Evolutionary conservation across 2,113 vertebrate genomes (phyloP).

Genomic region (Callipepla californica): DNA sequence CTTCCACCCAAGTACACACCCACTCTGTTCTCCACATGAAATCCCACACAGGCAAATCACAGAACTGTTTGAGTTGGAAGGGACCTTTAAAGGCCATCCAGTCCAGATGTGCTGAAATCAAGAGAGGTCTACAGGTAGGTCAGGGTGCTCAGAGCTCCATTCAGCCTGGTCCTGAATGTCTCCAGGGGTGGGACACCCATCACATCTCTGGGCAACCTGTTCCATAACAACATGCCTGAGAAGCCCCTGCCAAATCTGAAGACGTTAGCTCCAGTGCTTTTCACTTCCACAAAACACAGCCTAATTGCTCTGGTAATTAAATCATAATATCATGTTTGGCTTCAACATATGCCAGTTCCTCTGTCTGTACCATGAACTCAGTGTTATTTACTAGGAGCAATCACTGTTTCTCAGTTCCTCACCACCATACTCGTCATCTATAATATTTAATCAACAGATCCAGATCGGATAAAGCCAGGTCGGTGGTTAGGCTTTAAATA

Average conservation of each 20-base stretch:
- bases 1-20: neutral
- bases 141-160: neutral
- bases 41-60: neutral
- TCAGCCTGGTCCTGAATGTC: too few relatives aligned
- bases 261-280: neutral
- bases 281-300: neutral
- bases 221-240: neutral
- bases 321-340: conserved; percentile 31
- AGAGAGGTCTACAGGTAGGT: neutral
- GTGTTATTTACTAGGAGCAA: conserved; percentile 6
- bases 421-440: fast-evolving
- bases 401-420: neutral
- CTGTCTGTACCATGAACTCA: neutral
- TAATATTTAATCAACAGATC: neutral
- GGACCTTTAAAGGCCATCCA: neutral
- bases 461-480: neutral
- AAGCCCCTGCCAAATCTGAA: neutral
- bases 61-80: neutral
- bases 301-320: conserved; percentile 3
- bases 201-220: neutral
- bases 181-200: neutral
- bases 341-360: neutral
- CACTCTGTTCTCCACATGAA: neutral
- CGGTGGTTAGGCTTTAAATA: neutral
- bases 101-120: neutral